Conservation (phyloP, 2,113 vertebrate genomes). For the Rattus rattus region DNA sequence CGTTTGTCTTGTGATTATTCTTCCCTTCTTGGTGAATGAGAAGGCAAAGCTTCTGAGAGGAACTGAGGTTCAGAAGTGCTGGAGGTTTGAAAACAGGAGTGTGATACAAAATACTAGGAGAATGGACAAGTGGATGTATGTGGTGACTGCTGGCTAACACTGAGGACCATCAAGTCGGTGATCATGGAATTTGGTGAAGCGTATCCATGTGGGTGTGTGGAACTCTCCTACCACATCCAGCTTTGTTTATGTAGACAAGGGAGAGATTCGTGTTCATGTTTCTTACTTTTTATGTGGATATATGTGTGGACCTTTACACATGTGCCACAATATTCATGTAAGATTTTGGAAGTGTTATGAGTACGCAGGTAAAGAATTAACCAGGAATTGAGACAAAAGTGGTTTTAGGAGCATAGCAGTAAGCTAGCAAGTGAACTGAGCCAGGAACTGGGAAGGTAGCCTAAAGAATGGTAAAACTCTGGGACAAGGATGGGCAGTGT, state of each 20-base stretch:
- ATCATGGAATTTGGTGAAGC: background rate
- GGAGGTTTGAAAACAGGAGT: background rate
- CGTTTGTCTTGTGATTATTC: constrained; percentile 26
- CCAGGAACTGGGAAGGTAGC: background rate
- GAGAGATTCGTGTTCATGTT: background rate
- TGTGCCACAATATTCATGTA: background rate
- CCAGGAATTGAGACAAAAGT: constrained; percentile 22
- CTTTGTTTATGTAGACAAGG: background rate
- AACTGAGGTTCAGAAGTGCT: background rate
- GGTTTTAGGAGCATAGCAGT: background rate
- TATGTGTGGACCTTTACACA: background rate
- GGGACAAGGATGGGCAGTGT: background rate
- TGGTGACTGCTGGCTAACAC: background rate
- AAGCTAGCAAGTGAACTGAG: background rate
- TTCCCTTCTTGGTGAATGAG: background rate
- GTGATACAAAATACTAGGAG: background rate
- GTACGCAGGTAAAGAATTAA: background rate
- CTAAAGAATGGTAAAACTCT: background rate
- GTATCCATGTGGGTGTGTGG: background rate
- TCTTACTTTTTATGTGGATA: no score
- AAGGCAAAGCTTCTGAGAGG: background rate
- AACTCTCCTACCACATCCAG: background rate
- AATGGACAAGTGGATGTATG: background rate
- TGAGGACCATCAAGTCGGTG: background rate
- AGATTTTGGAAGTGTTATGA: background rate